Evolutionary conservation across 2,797 vertebrate species (phyloP).

Genomic region (Cryptoprocta ferox): DNA sequence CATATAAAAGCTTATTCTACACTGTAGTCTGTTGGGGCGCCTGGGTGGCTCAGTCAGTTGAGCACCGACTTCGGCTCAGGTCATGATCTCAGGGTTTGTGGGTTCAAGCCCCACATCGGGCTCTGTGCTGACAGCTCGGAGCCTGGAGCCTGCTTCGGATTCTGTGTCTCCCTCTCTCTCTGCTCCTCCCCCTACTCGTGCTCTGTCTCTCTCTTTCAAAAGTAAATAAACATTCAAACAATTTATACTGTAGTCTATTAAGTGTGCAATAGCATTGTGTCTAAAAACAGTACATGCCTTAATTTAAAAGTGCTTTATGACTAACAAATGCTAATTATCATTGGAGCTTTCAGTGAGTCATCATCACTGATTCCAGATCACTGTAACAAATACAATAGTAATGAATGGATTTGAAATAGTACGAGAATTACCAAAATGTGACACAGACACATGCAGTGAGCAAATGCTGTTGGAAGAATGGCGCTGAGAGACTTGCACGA

Average conservation of each 20-base stretch:
- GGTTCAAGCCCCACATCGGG: too few relatives aligned
- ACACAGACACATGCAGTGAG: not conserved
- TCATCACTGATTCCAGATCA: not conserved
- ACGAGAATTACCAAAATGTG: not conserved
- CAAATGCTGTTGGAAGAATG: not conserved
- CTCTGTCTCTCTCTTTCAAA: too few relatives aligned
- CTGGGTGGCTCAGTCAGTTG: too few relatives aligned
- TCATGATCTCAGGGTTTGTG: too few relatives aligned
- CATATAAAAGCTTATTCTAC: not conserved
- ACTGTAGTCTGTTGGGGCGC: not conserved
- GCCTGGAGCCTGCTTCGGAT: too few relatives aligned
- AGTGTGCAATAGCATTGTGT: not conserved
- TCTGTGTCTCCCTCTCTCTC: too few relatives aligned
- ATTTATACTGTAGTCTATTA: not conserved
- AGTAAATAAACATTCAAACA: too few relatives aligned
- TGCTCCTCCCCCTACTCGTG: too few relatives aligned
- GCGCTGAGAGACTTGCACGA: not conserved
- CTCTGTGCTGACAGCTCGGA: too few relatives aligned
- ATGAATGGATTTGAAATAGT: not conserved
- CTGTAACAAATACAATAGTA: not conserved
- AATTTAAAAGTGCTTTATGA: not conserved
- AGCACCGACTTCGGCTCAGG: too few relatives aligned
- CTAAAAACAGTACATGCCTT: not conserved
- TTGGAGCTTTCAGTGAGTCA: not conserved
- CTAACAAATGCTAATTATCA: not conserved